Percentiles rank a stretch among this genome's conserved stretches.
These are phyloP conservation scores for Lacerta bilineata DNA, from an alignment of 2,797 vertebrate species.

Conservation along the genomic window DNA sequence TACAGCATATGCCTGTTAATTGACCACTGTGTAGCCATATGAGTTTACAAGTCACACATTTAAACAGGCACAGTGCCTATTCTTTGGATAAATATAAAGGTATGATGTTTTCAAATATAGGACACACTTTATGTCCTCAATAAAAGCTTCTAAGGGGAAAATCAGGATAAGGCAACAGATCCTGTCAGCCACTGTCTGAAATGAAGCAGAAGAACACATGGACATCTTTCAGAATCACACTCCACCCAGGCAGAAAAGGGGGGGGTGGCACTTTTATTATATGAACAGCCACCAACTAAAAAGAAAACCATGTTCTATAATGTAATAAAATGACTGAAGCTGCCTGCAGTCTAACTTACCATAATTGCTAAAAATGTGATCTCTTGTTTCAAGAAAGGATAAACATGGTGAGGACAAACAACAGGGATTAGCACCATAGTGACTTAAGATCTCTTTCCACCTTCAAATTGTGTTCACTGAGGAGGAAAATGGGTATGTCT, in stretches of 20 bases:
- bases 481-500: no score
- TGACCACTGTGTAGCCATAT: background rate
- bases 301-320: background rate
- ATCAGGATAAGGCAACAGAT: background rate
- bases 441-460: no score
- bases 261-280: background rate
- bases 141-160: background rate
- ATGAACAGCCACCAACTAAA: background rate
- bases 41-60: background rate
- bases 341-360: no score
- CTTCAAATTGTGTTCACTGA: no score
- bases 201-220: background rate
- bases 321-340: background rate
- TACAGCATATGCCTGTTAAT: conserved; percentile 1
- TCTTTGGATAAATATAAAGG: background rate
- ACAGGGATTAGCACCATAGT: no score
- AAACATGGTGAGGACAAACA: no score
- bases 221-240: background rate
- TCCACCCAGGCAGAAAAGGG: background rate
- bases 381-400: no score
- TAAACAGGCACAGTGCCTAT: no score
- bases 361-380: no score
- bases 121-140: background rate
- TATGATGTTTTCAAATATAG: background rate
- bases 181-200: background rate